These are phyloP conservation scores for Phyllopteryx taeniolatus DNA, from an alignment of 2,113 vertebrate genomes.

Conservation along the genomic window DNA sequence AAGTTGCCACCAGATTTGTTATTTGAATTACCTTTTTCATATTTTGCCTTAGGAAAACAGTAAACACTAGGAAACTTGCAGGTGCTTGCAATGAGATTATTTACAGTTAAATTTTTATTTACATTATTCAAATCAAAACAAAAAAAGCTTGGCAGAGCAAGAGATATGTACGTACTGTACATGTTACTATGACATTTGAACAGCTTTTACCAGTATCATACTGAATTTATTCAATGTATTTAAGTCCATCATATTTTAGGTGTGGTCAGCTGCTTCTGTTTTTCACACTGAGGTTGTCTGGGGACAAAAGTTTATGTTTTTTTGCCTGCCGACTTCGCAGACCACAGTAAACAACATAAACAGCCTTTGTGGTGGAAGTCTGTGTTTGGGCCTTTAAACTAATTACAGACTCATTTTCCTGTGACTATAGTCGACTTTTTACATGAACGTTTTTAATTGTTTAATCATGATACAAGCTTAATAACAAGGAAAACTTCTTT, in stretches of 20 bases:
- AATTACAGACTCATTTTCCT: conserved; percentile 54
- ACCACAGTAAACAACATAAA: conserved; percentile 57
- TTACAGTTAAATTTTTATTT: not conserved
- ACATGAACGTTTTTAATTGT: not conserved
- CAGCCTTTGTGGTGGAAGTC: conserved; percentile 46
- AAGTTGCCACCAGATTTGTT: too few relatives aligned
- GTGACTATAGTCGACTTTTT: not conserved
- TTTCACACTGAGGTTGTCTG: conserved; percentile 47
- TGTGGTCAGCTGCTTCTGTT: conserved; percentile 38
- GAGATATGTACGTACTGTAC: not conserved
- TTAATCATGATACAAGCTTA: not conserved
- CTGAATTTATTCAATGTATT: not conserved
- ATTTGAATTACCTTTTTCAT: too few relatives aligned
- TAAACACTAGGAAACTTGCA: too few relatives aligned
- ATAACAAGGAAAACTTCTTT: not conserved
- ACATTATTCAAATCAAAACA: not conserved
- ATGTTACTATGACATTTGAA: too few relatives aligned
- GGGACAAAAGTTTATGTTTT: conserved; percentile 10
- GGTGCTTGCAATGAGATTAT: not conserved
- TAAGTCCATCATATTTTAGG: not conserved
- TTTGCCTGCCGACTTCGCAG: conserved; percentile 49
- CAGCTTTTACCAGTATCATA: not conserved
- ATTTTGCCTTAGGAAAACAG: not conserved
- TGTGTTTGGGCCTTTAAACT: conserved; percentile 45
- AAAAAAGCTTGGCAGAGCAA: not conserved